Percentiles rank a stretch among this genome's conserved stretches.
phyloP scores from a whole-genome alignment of 2,797 vertebrate genomes.

The Hyperoplus lanceolatus region DNA sequence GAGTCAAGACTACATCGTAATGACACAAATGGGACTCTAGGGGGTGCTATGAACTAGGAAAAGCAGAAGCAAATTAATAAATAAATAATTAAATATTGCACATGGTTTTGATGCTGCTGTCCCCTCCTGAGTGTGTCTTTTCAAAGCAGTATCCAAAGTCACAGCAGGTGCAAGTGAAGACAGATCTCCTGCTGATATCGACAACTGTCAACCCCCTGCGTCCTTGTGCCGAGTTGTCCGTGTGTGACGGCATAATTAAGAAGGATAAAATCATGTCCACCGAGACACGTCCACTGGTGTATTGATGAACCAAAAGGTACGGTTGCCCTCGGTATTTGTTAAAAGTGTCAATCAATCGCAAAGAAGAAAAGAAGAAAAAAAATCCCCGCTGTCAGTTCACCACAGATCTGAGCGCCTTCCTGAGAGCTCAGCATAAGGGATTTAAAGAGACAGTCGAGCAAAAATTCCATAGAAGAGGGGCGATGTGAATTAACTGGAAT shows the following conservation, averaged over 20 bases:
- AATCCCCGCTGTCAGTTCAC: constrained; percentile 41
- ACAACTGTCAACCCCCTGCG: constrained; percentile 46
- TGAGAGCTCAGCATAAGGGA: constrained; percentile 65
- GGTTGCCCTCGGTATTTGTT: constrained; percentile 37
- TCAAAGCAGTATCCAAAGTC: constrained; percentile 45
- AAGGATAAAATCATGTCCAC: constrained; percentile 63
- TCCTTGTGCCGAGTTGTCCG: constrained; percentile 35
- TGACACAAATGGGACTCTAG: constrained; percentile 67
- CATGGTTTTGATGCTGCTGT: constrained; percentile 64
- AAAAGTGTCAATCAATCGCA: constrained; percentile 32
- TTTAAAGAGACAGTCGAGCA: constrained; percentile 49
- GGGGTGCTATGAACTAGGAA: constrained; percentile 70
- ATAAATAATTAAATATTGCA: constrained; percentile 69
- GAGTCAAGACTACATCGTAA: constrained; percentile 54
- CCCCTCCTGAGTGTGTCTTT: constrained; percentile 22
- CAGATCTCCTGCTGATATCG: constrained; percentile 46
- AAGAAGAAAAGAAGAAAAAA: constrained; percentile 46
- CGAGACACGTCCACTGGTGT: constrained; percentile 62
- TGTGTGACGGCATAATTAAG: constrained; percentile 46
- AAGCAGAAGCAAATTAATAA: constrained; percentile 56
- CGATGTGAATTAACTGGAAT: constrained; percentile 63
- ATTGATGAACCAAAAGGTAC: constrained; percentile 42
- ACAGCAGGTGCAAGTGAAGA: constrained; percentile 54
- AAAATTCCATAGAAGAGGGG: constrained; percentile 59
- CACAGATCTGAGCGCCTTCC: constrained; percentile 58